These are phyloP conservation scores for Petrocephalus sullivani DNA, from an alignment of 2,797 vertebrate species.

Conservation along the genomic window DNA sequence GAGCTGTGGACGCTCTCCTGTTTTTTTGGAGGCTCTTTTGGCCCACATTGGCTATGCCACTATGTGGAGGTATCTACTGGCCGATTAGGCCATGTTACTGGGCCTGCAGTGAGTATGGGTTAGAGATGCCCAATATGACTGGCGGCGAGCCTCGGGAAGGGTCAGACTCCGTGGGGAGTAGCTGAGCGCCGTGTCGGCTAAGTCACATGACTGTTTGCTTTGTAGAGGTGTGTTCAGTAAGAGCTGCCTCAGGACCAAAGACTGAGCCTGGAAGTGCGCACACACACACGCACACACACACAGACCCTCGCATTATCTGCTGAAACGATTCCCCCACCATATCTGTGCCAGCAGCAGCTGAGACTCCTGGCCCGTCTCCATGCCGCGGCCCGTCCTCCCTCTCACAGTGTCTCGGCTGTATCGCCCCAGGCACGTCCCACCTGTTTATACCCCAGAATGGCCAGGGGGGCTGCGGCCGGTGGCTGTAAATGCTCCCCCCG, in stretches of 20 bases:
- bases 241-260: not conserved
- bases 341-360: not conserved
- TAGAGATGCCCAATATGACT: not conserved
- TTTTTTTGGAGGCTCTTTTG: not conserved
- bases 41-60: not conserved
- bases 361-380: not conserved
- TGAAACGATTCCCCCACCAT: not conserved
- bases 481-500: not conserved
- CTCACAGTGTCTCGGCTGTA: not conserved
- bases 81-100: not conserved
- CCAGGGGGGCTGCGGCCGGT: not conserved
- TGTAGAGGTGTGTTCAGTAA: not conserved
- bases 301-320: conserved; percentile 33
- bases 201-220: not conserved
- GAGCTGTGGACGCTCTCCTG: not conserved
- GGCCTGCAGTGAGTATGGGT: not conserved
- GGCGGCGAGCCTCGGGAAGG: not conserved
- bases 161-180: not conserved
- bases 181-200: not conserved
- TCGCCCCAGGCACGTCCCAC: conserved; percentile 35
- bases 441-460: conserved; percentile 20
- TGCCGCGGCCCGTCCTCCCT: not conserved
- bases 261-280: not conserved
- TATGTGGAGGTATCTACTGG: not conserved
- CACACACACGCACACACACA: not conserved